Evolutionary conservation across 92 coral and sea anemone species (phyloP).

Genomic region (Micromussa lordhowensis): DNA sequence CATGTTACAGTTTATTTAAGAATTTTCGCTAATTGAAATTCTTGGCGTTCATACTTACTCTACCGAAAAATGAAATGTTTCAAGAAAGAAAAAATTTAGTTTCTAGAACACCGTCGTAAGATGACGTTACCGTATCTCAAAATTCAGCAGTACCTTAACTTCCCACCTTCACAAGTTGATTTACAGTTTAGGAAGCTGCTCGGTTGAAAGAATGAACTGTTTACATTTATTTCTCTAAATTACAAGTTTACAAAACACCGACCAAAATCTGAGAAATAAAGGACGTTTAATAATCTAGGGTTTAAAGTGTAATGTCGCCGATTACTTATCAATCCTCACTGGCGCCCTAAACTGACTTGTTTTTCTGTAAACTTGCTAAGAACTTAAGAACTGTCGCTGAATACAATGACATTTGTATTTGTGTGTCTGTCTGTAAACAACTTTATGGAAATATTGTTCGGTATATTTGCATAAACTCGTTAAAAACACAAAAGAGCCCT

Average conservation of each 20-base stretch:
- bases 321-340: background rate
- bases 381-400: background rate
- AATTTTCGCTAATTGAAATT: background rate
- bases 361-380: background rate
- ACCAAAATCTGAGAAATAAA: background rate
- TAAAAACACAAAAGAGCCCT: background rate
- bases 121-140: background rate
- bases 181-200: background rate
- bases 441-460: constrained; percentile 23
- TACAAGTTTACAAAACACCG: background rate
- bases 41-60: background rate
- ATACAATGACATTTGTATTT: background rate
- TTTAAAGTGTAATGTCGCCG: background rate
- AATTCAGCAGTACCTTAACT: too few species aligned
- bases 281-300: background rate
- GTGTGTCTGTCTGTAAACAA: constrained; percentile 10
- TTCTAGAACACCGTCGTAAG: background rate
- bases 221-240: background rate
- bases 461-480: background rate
- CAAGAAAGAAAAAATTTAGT: background rate
- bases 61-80: background rate
- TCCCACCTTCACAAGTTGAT: too few species aligned
- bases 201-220: background rate
- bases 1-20: background rate
- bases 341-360: background rate